Conservation (phyloP, 2,888 invertebrate species). For the Tubulanus polymorphus region DNA sequence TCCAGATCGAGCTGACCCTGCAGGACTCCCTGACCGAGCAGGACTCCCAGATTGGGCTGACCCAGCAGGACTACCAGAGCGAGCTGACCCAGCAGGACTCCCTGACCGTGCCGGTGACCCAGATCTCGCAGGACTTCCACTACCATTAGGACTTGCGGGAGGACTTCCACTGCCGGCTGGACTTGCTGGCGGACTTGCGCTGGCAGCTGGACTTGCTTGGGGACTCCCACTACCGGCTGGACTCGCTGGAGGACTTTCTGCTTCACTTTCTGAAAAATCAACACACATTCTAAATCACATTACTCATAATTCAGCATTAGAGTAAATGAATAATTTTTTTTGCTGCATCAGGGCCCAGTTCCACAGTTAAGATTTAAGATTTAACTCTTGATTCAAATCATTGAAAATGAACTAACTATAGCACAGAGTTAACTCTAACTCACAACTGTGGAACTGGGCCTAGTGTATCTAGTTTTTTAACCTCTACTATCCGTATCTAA, state of each 20-base stretch:
- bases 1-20: background rate
- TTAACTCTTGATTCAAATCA: too few species aligned
- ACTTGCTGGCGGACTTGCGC: background rate
- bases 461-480: too few species aligned
- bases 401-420: too few species aligned
- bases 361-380: too few species aligned
- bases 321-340: too few species aligned
- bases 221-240: background rate
- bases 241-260: background rate
- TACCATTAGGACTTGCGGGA: background rate
- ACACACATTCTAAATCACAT: too few species aligned
- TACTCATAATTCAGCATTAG: too few species aligned
- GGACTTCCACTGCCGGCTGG: background rate
- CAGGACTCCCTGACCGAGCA: constrained; percentile 1
- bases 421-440: too few species aligned
- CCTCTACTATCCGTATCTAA: too few species aligned
- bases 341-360: too few species aligned
- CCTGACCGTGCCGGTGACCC: background rate
- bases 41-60: background rate
- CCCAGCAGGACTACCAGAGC: background rate
- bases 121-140: background rate
- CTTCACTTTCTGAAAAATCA: background rate
- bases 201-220: background rate
- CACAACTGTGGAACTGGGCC: too few species aligned
- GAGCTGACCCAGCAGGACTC: background rate